These are phyloP conservation scores for Trimorus sp. DNA, from an alignment of 2,888 invertebrate species.

Conservation along the genomic window DNA sequence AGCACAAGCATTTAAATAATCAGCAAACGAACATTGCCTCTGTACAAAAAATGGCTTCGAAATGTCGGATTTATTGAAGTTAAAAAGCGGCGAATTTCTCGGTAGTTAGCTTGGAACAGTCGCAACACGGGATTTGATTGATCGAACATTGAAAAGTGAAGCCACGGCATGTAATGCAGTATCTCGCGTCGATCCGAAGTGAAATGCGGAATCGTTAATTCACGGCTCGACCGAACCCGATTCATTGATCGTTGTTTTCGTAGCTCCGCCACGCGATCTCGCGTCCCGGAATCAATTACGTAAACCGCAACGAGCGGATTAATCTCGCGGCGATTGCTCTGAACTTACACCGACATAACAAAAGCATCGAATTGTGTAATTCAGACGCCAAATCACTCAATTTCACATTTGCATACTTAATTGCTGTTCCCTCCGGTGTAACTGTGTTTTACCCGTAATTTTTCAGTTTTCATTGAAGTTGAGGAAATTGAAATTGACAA, in stretches of 20 bases:
- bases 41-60: too few relatives aligned
- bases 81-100: too few relatives aligned
- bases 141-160: too few relatives aligned
- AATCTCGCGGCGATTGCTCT: constrained; percentile 41
- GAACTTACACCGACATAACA: constrained; percentile 26
- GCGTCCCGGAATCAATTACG: constrained; percentile 53
- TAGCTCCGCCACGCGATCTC: constrained; percentile 37
- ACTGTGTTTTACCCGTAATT: neutral
- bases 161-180: too few relatives aligned
- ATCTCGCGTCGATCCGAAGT: constrained; percentile 1
- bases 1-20: too few relatives aligned
- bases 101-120: too few relatives aligned
- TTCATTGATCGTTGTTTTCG: constrained; percentile 47
- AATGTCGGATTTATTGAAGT: too few relatives aligned
- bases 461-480: neutral
- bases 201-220: constrained; percentile 43
- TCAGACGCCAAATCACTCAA: neutral
- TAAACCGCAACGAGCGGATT: constrained; percentile 38
- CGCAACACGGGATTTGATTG: too few relatives aligned
- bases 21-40: too few relatives aligned
- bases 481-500: too few relatives aligned
- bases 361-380: constrained; percentile 27
- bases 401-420: constrained; percentile 7
- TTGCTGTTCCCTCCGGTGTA: neutral
- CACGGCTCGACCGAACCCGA: constrained; percentile 35